Percentiles rank a stretch among this genome's conserved stretches.
Evolutionary conservation across 2,113 vertebrate species (phyloP).

Genomic region (Ceuthmochares aereus): DNA sequence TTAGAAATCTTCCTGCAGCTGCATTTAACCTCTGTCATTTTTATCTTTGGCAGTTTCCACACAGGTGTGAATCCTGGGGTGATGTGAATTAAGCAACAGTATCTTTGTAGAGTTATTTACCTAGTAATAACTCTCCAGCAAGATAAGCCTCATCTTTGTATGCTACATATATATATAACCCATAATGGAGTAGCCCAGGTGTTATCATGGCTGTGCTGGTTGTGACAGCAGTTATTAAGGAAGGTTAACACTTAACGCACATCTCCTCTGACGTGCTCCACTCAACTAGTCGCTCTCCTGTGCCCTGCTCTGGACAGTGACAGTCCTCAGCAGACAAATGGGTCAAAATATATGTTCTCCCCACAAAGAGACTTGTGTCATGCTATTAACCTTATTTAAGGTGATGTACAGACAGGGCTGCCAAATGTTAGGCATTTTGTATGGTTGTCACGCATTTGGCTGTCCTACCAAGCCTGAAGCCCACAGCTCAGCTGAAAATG

Average conservation of each 20-base stretch:
- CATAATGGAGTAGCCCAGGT: not conserved
- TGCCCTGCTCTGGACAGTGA: not conserved
- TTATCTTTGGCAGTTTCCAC: rapidly evolving
- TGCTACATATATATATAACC: rapidly evolving
- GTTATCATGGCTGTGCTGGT: rapidly evolving
- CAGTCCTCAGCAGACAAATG: not conserved
- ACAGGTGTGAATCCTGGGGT: rapidly evolving
- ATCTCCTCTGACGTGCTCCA: rapidly evolving
- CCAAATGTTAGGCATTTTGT: not conserved
- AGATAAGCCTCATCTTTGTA: rapidly evolving
- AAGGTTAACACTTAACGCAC: rapidly evolving
- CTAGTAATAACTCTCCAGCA: not conserved
- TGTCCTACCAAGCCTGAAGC: not conserved
- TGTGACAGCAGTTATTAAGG: not conserved
- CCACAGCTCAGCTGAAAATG: not conserved
- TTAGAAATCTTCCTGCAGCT: not conserved
- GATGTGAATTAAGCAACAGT: rapidly evolving
- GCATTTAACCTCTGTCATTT: not conserved
- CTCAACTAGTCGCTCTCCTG: not conserved
- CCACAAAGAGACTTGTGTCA: not conserved
- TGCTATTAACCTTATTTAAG: not conserved
- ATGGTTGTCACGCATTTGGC: rapidly evolving
- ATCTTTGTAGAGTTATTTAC: not conserved
- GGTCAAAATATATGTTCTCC: not conserved
- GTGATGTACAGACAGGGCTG: not conserved